Conservation (phyloP, 2,888 invertebrate species). For the Melitaea athalia region DNA sequence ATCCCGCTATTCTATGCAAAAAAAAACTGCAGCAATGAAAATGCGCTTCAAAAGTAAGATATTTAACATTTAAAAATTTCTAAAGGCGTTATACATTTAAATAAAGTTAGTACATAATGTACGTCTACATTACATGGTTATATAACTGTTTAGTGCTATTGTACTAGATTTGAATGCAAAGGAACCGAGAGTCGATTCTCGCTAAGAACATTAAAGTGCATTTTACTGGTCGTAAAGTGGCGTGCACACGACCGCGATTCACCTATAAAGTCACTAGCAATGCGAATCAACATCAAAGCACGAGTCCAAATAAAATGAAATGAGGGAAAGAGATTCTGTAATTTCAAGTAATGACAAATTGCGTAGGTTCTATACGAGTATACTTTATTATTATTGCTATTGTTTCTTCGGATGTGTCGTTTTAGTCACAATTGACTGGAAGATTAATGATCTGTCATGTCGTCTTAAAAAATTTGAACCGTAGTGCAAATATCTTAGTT, state of each 20-base stretch:
- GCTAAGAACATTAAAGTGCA: slow-evolving; percentile 43
- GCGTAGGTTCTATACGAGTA: not conserved
- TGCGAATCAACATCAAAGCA: slow-evolving; percentile 35
- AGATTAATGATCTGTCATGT: too few relatives aligned
- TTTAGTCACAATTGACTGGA: not conserved
- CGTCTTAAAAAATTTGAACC: too few relatives aligned
- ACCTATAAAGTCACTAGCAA: slow-evolving; percentile 41
- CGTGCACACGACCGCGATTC: slow-evolving; percentile 40
- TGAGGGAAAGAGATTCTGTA: slow-evolving; percentile 17
- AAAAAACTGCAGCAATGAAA: slow-evolving; percentile 33
- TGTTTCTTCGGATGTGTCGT: not conserved
- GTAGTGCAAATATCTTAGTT: too few relatives aligned
- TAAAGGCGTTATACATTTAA: slow-evolving; percentile 35
- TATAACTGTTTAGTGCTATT: slow-evolving; percentile 37
- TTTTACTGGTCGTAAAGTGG: slow-evolving; percentile 46
- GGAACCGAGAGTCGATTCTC: slow-evolving; percentile 38
- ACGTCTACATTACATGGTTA: slow-evolving; percentile 29
- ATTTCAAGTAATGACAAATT: not conserved
- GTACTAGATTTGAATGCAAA: slow-evolving; percentile 39
- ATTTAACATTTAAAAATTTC: slow-evolving; percentile 33
- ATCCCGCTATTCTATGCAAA: slow-evolving; percentile 19
- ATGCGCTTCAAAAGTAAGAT: slow-evolving; percentile 31
- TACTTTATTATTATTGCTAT: not conserved
- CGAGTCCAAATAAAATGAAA: slow-evolving; percentile 23
- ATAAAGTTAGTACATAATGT: slow-evolving; percentile 30